A percentile compares a stretch with the other conserved stretches of the same genome.
Conservation (phyloP, 2,797 vertebrate species). For the Poecilia picta region DNA sequence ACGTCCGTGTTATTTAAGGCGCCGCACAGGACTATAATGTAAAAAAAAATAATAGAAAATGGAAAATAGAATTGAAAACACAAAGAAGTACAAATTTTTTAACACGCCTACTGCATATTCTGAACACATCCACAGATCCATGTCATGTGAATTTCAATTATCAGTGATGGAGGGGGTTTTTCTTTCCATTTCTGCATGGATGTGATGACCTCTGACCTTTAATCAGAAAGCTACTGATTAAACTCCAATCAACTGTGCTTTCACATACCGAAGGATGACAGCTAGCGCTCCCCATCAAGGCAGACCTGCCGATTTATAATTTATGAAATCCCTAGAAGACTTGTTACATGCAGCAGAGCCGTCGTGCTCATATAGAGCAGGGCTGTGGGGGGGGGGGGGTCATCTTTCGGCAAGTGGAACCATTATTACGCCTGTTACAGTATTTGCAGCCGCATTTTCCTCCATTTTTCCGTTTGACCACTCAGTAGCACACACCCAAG, state of each 20-base stretch:
- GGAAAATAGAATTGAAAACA: slow-evolving; percentile 40
- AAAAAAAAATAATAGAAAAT: neutral
- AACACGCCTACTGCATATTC: slow-evolving; percentile 32
- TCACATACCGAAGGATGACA: slow-evolving; percentile 82
- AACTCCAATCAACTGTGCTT: slow-evolving; percentile 82
- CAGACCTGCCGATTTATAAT: slow-evolving; percentile 49
- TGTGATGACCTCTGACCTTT: slow-evolving; percentile 85
- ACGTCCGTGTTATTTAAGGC: slow-evolving; percentile 22
- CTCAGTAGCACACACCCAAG: slow-evolving; percentile 51
- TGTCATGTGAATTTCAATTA: slow-evolving; percentile 84
- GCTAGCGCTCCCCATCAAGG: slow-evolving; percentile 61
- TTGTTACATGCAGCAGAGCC: slow-evolving; percentile 47
- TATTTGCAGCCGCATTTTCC: slow-evolving; percentile 77
- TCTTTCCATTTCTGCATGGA: slow-evolving; percentile 86
- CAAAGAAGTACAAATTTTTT: slow-evolving; percentile 26
- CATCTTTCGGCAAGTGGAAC: slow-evolving; percentile 85
- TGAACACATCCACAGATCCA: slow-evolving; percentile 47
- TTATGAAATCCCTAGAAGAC: slow-evolving; percentile 43
- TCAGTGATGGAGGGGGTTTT: slow-evolving; percentile 83
- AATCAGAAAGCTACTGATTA: slow-evolving; percentile 86
- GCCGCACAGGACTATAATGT: slow-evolving; percentile 10
- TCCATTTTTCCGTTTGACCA: slow-evolving; percentile 76
- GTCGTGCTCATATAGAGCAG: slow-evolving; percentile 49
- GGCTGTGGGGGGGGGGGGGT: slow-evolving; percentile 57
- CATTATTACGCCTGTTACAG: slow-evolving; percentile 77